A percentile compares a stretch with the other conserved stretches of the same genome.
These are phyloP conservation scores for Murina feae DNA, from an alignment of 2,113 vertebrate species.

Conservation along the genomic window DNA sequence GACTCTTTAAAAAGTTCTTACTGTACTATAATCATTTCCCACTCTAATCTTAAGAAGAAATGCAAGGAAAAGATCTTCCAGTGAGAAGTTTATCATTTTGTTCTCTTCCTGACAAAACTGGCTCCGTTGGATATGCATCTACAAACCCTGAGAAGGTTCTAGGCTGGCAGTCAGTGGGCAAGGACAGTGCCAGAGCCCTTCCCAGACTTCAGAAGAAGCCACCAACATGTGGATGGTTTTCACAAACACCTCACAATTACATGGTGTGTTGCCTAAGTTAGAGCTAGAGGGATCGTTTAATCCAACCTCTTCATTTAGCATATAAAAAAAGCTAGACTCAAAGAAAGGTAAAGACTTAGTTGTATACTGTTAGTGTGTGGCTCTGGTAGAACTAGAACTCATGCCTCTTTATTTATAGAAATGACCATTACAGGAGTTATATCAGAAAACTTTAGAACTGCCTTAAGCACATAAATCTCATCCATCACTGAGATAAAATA, in stretches of 20 bases:
- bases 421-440: not conserved
- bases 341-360: not conserved
- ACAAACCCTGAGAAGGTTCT: not conserved
- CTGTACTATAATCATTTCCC: not conserved
- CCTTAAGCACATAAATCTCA: not conserved
- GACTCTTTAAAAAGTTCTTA: not conserved
- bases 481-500: not conserved
- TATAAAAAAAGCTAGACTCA: not conserved
- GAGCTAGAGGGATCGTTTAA: not conserved
- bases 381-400: not conserved
- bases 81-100: not conserved
- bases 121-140: not conserved
- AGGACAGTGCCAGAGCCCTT: not conserved
- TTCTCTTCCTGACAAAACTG: not conserved
- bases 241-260: not conserved
- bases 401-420: not conserved
- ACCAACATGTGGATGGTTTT: not conserved
- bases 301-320: not conserved
- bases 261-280: not conserved
- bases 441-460: conserved; percentile 16
- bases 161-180: not conserved
- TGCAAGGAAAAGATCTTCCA: not conserved
- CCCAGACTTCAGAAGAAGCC: not conserved
- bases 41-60: not conserved
- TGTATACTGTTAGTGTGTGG: not conserved